These are phyloP conservation scores for Aspiorhynchus laticeps DNA, from an alignment of 2,113 vertebrate genomes.

Conservation along the genomic window DNA sequence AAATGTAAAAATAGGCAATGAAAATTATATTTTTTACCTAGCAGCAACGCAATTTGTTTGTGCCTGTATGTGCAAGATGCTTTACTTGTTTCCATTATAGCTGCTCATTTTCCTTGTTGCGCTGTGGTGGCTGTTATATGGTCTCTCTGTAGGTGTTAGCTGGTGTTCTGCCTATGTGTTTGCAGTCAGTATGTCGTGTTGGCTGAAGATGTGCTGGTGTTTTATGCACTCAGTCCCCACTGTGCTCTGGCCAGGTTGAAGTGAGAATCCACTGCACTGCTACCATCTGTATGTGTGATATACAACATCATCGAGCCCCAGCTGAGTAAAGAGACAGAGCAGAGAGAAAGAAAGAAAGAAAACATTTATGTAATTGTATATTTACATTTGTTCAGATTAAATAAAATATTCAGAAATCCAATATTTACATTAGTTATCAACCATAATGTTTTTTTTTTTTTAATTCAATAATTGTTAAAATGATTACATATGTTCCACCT, in stretches of 20 bases:
- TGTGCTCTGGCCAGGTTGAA: conserved; percentile 6
- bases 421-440: background rate
- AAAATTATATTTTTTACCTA: background rate
- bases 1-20: background rate
- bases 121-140: conserved; percentile 1
- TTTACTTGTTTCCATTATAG: background rate
- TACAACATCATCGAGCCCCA: conserved; percentile 10
- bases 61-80: background rate
- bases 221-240: background rate
- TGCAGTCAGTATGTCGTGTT: conserved; percentile 25
- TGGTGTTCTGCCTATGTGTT: conserved; percentile 25
- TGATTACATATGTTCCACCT: background rate
- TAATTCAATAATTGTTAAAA: background rate
- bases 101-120: background rate
- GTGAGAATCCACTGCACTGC: conserved; percentile 39
- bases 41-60: background rate
- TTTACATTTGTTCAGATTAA: background rate
- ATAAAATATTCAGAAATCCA: background rate
- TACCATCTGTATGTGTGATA: conserved; percentile 20
- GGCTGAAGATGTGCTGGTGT: conserved; percentile 30
- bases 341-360: background rate
- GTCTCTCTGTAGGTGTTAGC: conserved; percentile 18
- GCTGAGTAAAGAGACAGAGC: conserved; percentile 17
- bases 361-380: background rate
- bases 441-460: background rate